Evolutionary conservation across 1,140 invertebrate genomes (phyloP).

Genomic region (Maniola jurtina): DNA sequence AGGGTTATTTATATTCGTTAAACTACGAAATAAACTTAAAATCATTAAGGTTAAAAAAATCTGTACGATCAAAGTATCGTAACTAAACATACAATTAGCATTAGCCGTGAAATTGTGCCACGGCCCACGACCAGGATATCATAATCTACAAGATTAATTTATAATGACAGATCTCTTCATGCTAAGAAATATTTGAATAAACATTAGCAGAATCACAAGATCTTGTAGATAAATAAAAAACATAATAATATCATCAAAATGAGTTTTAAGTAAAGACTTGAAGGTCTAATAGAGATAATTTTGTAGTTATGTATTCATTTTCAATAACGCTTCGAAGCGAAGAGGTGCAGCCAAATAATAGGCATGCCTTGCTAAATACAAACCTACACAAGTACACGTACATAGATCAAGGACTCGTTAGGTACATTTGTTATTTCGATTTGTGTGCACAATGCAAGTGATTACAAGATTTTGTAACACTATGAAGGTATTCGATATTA

Average conservation of each 20-base stretch:
- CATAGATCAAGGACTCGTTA: slow-evolving; percentile 73
- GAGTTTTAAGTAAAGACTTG: slow-evolving; percentile 2
- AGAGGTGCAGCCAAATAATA: slow-evolving; percentile 50
- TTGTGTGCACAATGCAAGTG: slow-evolving; percentile 34
- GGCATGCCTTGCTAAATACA: slow-evolving; percentile 53
- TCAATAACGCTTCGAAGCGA: slow-evolving; percentile 37
- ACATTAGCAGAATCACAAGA: not conserved
- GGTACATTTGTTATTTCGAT: slow-evolving; percentile 46
- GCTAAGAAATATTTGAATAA: not conserved
- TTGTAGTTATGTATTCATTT: slow-evolving; percentile 5
- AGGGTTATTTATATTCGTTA: too few species aligned
- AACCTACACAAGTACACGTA: slow-evolving; percentile 33
- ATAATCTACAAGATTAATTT: too few species aligned
- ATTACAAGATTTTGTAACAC: slow-evolving; percentile 39
- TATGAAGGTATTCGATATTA: slow-evolving; percentile 17
- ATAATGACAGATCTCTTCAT: too few species aligned
- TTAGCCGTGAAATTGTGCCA: too few species aligned
- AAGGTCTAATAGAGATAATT: not conserved
- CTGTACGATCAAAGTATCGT: too few species aligned
- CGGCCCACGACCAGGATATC: too few species aligned
- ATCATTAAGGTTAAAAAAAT: too few species aligned
- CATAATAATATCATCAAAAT: slow-evolving; percentile 1
- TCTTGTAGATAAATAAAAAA: not conserved
- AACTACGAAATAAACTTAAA: too few species aligned
- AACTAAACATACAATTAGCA: too few species aligned